Percentiles rank a stretch among this genome's conserved stretches.
phyloP scores from a whole-genome alignment of 2,888 invertebrate genomes.

The Nemotelus pantherinus region DNA sequence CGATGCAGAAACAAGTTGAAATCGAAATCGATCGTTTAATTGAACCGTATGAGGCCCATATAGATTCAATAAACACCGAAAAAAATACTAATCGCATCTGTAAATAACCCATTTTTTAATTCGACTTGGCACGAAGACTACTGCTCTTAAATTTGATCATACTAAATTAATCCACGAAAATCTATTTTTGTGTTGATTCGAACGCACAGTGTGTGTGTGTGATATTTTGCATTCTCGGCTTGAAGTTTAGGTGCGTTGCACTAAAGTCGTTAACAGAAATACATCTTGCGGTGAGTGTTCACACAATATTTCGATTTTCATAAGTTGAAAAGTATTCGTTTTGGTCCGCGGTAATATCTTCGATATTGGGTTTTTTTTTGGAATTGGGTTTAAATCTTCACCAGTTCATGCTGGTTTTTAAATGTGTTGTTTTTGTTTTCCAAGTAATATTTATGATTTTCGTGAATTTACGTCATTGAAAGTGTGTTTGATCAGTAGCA shows the following conservation, averaged over 20 bases:
- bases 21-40: too few species aligned
- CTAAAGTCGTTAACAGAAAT: too few species aligned
- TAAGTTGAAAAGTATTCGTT: too few species aligned
- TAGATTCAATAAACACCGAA: too few species aligned
- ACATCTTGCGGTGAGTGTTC: too few species aligned
- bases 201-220: neutral
- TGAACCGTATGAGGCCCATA: too few species aligned
- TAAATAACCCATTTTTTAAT: slow-evolving; percentile 10
- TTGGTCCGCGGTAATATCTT: too few species aligned
- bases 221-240: neutral
- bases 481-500: neutral
- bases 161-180: neutral
- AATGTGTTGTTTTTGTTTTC: neutral
- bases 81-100: neutral
- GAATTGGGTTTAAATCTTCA: too few species aligned
- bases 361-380: too few species aligned
- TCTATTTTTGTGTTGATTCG: neutral
- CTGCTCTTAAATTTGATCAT: neutral
- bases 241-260: neutral
- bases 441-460: neutral
- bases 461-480: neutral
- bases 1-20: too few species aligned
- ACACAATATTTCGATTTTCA: too few species aligned
- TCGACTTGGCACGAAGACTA: neutral
- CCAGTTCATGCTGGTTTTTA: neutral